A percentile compares a stretch with the other conserved stretches of the same genome.
These are phyloP conservation scores for Xestia sexstrigata DNA, from an alignment of 2,888 invertebrate genomes.

Conservation along the genomic window DNA sequence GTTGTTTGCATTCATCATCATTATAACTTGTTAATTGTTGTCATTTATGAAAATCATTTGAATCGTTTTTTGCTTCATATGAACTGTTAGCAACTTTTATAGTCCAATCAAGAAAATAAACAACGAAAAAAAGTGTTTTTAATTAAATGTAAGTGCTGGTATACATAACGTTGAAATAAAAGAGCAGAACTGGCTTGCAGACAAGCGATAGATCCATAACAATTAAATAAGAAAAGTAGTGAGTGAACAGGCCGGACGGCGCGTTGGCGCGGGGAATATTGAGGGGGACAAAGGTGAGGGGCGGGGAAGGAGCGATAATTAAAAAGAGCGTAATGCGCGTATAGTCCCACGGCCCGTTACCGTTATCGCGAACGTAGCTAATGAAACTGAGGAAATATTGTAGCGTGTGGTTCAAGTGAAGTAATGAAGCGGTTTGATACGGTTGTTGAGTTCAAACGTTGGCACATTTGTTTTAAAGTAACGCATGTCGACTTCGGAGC, in stretches of 20 bases:
- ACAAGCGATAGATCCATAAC: slow-evolving; percentile 42
- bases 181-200: background rate
- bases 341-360: slow-evolving; percentile 74
- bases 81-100: slow-evolving; percentile 35
- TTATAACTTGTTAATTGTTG: slow-evolving; percentile 44
- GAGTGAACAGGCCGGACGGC: background rate
- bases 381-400: slow-evolving; percentile 73
- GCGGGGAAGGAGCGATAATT: slow-evolving; percentile 36
- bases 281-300: background rate
- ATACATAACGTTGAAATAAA: slow-evolving; percentile 23
- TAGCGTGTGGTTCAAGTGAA: slow-evolving; percentile 35
- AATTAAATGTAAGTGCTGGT: slow-evolving; percentile 24
- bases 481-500: background rate
- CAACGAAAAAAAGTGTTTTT: slow-evolving; percentile 19
- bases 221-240: slow-evolving; percentile 57
- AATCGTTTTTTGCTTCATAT: slow-evolving; percentile 27
- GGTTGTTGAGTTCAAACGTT: background rate
- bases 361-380: slow-evolving; percentile 75
- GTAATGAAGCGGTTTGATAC: slow-evolving; percentile 1
- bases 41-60: slow-evolving; percentile 31
- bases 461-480: background rate
- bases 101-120: slow-evolving; percentile 31
- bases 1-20: slow-evolving; percentile 47
- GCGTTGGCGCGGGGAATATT: background rate
- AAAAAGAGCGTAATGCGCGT: slow-evolving; percentile 71